phyloP scores from a whole-genome alignment of 1,140 invertebrate genomes.

The Cotesia vestalis region DNA sequence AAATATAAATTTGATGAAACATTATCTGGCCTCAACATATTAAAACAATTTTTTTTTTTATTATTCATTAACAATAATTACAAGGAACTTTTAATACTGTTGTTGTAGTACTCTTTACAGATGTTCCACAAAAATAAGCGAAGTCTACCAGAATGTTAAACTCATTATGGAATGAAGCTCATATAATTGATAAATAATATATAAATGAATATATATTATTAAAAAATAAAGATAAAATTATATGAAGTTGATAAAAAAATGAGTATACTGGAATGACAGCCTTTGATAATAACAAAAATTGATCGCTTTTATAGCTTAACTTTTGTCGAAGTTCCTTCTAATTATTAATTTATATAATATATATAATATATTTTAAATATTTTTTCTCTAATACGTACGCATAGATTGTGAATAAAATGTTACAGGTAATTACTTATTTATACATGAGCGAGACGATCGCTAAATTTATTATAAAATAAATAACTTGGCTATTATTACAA shows the following conservation, averaged over 20 bases:
- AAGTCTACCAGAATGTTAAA: conserved; percentile 25
- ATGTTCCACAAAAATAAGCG: conserved; percentile 32
- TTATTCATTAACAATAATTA: conserved; percentile 35
- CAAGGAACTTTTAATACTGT: conserved; percentile 59
- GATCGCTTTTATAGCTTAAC: background rate
- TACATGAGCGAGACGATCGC: conserved; percentile 37
- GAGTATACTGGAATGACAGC: conserved; percentile 30
- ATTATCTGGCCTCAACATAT: conserved; percentile 22
- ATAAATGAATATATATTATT: conserved; percentile 24
- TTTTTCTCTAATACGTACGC: conserved; percentile 16
- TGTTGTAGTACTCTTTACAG: conserved; percentile 46
- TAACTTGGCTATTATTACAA: conserved; percentile 38
- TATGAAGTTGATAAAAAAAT: too few species aligned
- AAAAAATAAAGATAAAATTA: background rate
- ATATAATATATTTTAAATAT: too few species aligned
- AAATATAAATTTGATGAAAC: too few species aligned
- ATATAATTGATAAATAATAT: conserved; percentile 9
- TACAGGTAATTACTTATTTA: conserved; percentile 36
- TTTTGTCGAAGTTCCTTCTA: conserved; percentile 12
- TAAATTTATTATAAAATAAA: conserved; percentile 29
- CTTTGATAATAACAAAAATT: conserved; percentile 5
- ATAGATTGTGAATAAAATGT: conserved; percentile 25
- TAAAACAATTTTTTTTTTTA: conserved; percentile 22
- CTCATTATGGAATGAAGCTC: conserved; percentile 24
- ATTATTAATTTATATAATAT: background rate